Base-by-base conservation (phyloP, 2,888 invertebrate species). In the Hymenopus coronatus region DNA sequence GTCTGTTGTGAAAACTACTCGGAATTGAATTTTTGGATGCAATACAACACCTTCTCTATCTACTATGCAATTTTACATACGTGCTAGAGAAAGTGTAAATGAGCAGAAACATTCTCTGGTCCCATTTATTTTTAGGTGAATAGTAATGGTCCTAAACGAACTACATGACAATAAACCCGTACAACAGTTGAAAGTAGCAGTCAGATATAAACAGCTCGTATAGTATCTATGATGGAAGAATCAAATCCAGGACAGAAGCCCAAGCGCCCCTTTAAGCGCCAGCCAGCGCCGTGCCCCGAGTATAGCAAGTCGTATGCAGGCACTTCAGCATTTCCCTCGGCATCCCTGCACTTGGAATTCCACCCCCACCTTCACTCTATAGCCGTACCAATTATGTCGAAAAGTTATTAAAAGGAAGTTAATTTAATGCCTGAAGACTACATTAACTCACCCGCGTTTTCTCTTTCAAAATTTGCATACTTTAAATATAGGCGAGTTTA, bases 391-490 rank as follows among this genome's bases (percentile, higher is more conserved):
- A 88, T 89, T 88, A 88, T 82, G 88, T 84, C 85, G 83, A 85
- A 88, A 85, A 89, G 85, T 89, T 89, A 89, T 89, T 89, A 88
- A 88, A 88, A 89, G 87, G 87, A 88, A 89, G 89, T 89, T 90
- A 90, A 90, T 89, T 90, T 90, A 88, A 90, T 85, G 90, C 83
- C 87, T 70, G 83, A 87, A 86, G 85, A 82, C 85, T 83, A 54
- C 82, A 87, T 89, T 89, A 89, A 89, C 89, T 89, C 90, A 46
- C 70, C 84, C 84, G 84, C 83, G 84, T 84, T 83, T 85, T 83
- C 89, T 70, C 84, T 40, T 87, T 87, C 88, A 87, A 82, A 89
- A 90, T 90, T 90, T 90, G 90, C 90, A 90, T 90, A 87, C 85
- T 89, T 89, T 89, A 90, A 90, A 90, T 88, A 85, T 30, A 84